Percentiles rank a stretch among this genome's conserved stretches.
phyloP scores from a whole-genome alignment of 2,888 invertebrate species.

The Automeris io region DNA sequence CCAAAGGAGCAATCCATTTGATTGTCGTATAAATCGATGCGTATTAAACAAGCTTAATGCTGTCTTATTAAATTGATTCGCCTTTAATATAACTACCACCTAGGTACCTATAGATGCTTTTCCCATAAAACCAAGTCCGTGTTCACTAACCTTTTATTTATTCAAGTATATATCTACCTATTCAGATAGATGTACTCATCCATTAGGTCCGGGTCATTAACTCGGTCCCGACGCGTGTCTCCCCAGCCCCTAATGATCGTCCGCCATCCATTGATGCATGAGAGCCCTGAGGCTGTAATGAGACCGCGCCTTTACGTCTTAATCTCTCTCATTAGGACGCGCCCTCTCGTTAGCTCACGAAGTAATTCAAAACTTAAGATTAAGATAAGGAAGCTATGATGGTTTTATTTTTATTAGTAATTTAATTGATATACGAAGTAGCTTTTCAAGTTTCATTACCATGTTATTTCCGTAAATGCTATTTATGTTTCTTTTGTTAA shows the following conservation, averaged over 20 bases:
- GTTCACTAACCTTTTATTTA: not conserved
- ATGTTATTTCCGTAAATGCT: no score
- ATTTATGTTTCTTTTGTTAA: no score
- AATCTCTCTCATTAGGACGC: constrained; percentile 54
- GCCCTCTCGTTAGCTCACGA: constrained; percentile 25
- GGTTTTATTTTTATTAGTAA: not conserved
- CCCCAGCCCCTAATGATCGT: constrained; percentile 39
- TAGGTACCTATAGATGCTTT: no score
- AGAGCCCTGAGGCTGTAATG: constrained; percentile 39
- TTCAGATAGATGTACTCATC: constrained; percentile 13
- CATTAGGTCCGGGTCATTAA: constrained; percentile 42
- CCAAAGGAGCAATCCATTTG: no score
- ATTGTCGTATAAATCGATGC: no score
- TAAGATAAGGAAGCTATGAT: not conserved
- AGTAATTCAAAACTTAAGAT: not conserved
- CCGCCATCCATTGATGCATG: constrained; percentile 53
- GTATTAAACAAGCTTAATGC: no score
- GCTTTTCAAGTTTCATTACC: no score
- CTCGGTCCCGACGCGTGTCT: constrained; percentile 27
- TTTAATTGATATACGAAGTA: no score
- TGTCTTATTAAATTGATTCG: no score
- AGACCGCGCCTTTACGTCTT: constrained; percentile 64
- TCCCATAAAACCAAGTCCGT: no score
- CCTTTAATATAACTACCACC: no score
- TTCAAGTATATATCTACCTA: not conserved